Evolutionary conservation across 2,113 vertebrate genomes (phyloP).

Genomic region (Irena cyanogastra): DNA sequence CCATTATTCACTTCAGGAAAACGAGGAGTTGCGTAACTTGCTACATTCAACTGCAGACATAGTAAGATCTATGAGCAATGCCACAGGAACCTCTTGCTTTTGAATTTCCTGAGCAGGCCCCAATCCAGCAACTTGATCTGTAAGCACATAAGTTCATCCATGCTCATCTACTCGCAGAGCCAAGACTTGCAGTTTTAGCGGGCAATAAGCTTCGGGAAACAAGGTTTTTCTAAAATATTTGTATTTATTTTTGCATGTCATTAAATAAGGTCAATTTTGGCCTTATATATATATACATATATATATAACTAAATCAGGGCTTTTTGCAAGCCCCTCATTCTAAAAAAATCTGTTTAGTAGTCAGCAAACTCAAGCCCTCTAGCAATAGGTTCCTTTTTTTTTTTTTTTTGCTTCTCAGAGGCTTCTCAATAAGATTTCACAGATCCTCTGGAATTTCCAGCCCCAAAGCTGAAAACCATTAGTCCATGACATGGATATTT

Average conservation of each 20-base stretch:
- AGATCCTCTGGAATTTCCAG: background rate
- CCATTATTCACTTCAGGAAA: background rate
- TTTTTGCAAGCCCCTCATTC: background rate
- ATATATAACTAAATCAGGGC: background rate
- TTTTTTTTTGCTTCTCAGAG: background rate
- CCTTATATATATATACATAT: too few species aligned
- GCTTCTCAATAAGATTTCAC: background rate
- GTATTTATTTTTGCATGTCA: background rate
- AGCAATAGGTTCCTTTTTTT: background rate
- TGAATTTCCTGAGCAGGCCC: slow-evolving; percentile 11
- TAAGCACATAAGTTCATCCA: background rate
- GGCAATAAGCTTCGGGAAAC: background rate
- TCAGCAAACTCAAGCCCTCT: background rate
- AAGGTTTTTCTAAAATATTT: background rate
- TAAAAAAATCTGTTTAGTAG: background rate
- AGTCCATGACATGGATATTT: background rate
- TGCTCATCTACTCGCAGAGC: background rate
- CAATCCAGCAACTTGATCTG: background rate
- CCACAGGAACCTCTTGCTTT: slow-evolving; percentile 24
- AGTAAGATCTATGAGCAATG: background rate
- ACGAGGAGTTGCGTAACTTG: background rate
- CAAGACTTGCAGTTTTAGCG: background rate
- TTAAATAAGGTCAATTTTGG: background rate
- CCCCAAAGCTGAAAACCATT: background rate
- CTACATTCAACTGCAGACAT: background rate